phyloP scores from a whole-genome alignment of 2,797 vertebrate species.

The Poliocrania exsul region DNA sequence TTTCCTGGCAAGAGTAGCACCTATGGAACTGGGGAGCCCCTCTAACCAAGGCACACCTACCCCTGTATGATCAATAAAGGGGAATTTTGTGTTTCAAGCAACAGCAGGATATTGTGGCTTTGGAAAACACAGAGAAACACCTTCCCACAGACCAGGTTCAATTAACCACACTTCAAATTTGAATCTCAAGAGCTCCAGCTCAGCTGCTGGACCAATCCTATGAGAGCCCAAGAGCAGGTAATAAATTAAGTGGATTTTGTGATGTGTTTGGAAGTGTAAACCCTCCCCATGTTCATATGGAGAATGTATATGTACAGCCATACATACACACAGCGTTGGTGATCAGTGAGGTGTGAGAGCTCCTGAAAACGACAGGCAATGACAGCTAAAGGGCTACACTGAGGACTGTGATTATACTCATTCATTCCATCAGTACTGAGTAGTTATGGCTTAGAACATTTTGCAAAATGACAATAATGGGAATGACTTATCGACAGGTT shows the following conservation, averaged over 20 bases:
- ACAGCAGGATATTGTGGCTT: neutral
- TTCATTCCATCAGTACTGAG: neutral
- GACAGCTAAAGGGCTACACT: neutral
- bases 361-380: neutral
- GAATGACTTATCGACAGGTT: conserved; percentile 64
- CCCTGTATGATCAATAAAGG: accelerated
- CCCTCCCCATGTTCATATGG: neutral
- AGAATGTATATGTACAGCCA: neutral
- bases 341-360: neutral
- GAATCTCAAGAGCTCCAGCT: neutral
- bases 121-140: neutral
- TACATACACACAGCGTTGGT: neutral
- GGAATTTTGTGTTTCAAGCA: neutral
- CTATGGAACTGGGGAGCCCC: neutral
- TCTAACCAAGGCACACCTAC: neutral
- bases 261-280: neutral
- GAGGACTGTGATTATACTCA: neutral
- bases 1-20: conserved; percentile 20
- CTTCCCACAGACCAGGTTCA: neutral
- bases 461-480: conserved; percentile 64
- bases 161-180: neutral
- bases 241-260: neutral
- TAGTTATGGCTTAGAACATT: neutral
- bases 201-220: neutral
- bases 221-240: neutral